These are phyloP conservation scores for Chloebia gouldiae DNA, from an alignment of 2,113 vertebrate genomes.

Conservation along the genomic window DNA sequence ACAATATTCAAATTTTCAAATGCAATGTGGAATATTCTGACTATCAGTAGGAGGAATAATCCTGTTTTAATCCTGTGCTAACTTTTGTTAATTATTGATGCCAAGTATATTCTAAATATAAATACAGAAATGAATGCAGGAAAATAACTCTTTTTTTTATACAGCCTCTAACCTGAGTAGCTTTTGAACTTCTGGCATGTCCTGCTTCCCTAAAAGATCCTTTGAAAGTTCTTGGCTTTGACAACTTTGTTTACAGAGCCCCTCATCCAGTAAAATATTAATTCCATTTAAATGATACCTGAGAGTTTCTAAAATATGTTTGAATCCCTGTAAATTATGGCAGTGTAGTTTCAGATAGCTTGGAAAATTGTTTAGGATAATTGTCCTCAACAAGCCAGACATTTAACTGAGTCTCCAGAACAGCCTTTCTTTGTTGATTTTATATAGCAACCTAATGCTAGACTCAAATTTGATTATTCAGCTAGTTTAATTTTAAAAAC, in stretches of 20 bases:
- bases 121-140: neutral
- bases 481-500: neutral
- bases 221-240: neutral
- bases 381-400: neutral
- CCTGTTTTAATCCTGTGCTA: neutral
- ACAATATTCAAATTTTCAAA: neutral
- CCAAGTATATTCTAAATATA: neutral
- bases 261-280: neutral
- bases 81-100: neutral
- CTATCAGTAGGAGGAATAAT: neutral
- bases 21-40: neutral
- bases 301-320: neutral
- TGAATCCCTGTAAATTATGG: neutral
- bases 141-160: neutral
- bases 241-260: neutral
- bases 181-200: neutral
- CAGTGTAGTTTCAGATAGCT: neutral
- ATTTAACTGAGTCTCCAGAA: neutral
- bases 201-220: neutral
- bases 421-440: neutral
- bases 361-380: neutral
- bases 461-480: neutral
- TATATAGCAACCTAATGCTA: neutral
- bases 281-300: neutral
- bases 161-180: neutral